Base-by-base conservation (phyloP, 2,113 vertebrate species). In the Pungitius pungitius region DNA sequence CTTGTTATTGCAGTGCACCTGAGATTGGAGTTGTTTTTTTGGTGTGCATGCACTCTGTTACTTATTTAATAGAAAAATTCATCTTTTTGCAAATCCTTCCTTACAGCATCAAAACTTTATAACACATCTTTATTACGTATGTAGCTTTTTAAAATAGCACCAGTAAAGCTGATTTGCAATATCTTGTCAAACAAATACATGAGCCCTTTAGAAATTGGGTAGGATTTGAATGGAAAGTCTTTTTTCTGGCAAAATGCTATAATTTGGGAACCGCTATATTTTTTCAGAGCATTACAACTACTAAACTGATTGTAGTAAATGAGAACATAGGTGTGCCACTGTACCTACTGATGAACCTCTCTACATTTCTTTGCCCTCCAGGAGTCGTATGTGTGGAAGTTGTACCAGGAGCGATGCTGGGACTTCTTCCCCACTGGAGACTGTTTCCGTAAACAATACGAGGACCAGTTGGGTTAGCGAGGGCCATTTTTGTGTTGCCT, bases 401-500 rank as follows among this genome's bases (percentile, higher is more conserved):
- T 99, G 97, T 99, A 99, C 89, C 98, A 99, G 90, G 97, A 98
- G 92, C 93, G 98, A 88, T 99, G 98, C 33, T 99, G 97, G 98
- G 98, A 99, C 87, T 99, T 99, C 80, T 99, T 98, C 93, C 97
- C 98, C 1, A 96, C 96, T 12, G 97, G 98, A 43, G 98, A 99
- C 90, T 99, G 98, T 89, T 99, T 99, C 93, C 95, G 97, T 33
- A 99, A 99, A 89, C 98, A 99, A 82, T 99, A 99, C 1, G 97
- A 99, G 93, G 98, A 99, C 94, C 97, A 95, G 90, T 90, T 99
- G 88, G 95, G 97, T 81, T 99, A 96, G 89, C 84, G 61, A 8
- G 49, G 76, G 69, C 47, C 62, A 9, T 39, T 59, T 26, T 15
- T 15, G 26, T 7, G 61, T 17, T 2, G 15, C 40, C 59, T 47